Evolutionary conservation across 2,888 invertebrate genomes (phyloP), one percentile per base, ranked within the genome.

Genomic region (Desoria tigrina): DNA sequence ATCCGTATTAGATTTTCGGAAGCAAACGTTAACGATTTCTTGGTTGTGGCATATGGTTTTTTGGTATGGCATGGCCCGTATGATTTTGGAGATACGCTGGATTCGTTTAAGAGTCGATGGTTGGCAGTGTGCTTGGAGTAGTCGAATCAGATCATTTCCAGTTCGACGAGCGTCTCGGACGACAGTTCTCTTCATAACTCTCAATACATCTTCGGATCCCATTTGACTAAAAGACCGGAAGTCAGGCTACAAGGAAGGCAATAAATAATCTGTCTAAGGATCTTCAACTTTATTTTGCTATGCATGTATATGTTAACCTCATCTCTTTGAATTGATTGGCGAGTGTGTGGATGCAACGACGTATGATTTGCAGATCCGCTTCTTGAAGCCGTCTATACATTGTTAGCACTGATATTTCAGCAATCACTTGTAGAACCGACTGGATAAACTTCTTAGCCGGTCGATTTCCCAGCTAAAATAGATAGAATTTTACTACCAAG

Each of bases 341-440:
- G 6, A 32, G 32, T 4, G 32, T 32, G 11, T 11, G 11, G 32
- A 32, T 11, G 32, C 32, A 32, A 11, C 32, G 32, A 32, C 32
- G 32, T 32, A 32, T 32, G 32, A 11, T 11, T 11, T 32, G 32
- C 4, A 32, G 32, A 7, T 32, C 11, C 6, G 11, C 32, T 14
- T 60, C 51, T 0, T 27, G 21, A 21, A 60, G 16, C 50, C 39
- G 49, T 14, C 39, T 6, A 37, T 60, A 21, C 49, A 51, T 51
- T 9, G 39, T 37, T 3, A 60, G 51, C 32, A 60, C 28, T 6
- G 51, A 28, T 50, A 60, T 51, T 37, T 60, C 60, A n/a, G 49
- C 45, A 4, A 39, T 32, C 7, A 60, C 39, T 16, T 51, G 32
- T 2, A 60, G 37, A 6, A 60, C 50, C 3, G 24, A 49, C 11